phyloP scores from a whole-genome alignment of 2,888 invertebrate genomes.

The Pachydiplax longipennis region DNA sequence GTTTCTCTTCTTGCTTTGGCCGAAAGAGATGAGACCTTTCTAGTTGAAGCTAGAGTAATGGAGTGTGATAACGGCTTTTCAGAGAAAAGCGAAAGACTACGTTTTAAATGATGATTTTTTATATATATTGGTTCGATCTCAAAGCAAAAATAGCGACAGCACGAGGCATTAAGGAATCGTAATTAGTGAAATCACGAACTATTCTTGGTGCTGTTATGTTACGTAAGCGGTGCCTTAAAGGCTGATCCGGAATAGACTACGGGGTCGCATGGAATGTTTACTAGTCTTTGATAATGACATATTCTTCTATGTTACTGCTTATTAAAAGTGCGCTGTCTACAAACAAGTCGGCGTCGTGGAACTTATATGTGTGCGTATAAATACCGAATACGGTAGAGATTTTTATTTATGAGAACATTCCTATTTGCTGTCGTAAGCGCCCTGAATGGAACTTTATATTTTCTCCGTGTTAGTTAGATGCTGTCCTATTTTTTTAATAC shows the following conservation, averaged over 20 bases:
- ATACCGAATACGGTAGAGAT: not conserved
- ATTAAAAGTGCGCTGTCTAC: constrained; percentile 18
- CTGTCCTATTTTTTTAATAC: constrained; percentile 27
- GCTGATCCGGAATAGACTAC: constrained; percentile 9
- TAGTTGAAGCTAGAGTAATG: not conserved
- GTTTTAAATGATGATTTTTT: not conserved
- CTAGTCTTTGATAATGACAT: constrained; percentile 32
- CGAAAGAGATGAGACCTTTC: not conserved
- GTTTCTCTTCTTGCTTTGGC: not conserved
- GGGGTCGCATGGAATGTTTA: constrained; percentile 18
- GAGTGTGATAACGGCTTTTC: not conserved
- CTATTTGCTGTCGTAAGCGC: not conserved
- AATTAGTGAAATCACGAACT: not conserved
- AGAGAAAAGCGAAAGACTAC: not conserved
- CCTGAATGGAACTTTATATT: not conserved
- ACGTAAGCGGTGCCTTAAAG: constrained; percentile 12
- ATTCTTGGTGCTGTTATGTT: not conserved
- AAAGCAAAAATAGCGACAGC: not conserved
- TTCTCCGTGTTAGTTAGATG: constrained; percentile 2
- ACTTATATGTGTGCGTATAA: not conserved
- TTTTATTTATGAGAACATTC: constrained; percentile 34
- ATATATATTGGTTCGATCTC: constrained; percentile 23
- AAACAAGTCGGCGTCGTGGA: constrained; percentile 7
- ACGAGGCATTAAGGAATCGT: not conserved
- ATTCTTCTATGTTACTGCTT: constrained; percentile 34